Evolutionary conservation across 1,140 invertebrate species (phyloP).

Genomic region (Drosophila persimilis): DNA sequence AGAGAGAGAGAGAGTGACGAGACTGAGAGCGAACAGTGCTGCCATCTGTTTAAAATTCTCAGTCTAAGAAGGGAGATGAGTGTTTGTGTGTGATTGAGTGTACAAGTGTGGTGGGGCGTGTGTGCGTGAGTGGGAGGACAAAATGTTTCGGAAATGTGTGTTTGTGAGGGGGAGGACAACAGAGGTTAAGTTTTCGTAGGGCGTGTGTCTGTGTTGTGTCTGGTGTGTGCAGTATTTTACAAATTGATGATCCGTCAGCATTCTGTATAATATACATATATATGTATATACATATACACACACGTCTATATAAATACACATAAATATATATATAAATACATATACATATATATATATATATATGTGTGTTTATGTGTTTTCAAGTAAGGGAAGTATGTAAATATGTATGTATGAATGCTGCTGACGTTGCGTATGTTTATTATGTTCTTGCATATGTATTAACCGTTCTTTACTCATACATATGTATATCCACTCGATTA

Average conservation of each 20-base stretch:
- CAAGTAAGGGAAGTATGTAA: constrained; percentile 1
- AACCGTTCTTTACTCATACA: neutral
- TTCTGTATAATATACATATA: no score
- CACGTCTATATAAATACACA: no score
- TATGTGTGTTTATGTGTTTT: neutral
- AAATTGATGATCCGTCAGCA: constrained; percentile 11
- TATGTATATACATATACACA: no score
- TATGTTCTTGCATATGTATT: constrained; percentile 8
- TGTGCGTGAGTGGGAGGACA: no score
- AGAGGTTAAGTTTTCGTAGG: neutral
- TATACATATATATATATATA: no score
- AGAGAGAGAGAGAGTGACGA: constrained; percentile 2
- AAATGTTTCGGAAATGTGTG: neutral
- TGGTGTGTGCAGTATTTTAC: constrained; percentile 26
- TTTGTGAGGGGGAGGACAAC: neutral
- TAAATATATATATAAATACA: no score
- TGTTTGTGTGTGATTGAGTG: no score
- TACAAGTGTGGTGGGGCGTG: no score
- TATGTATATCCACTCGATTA: constrained; percentile 6
- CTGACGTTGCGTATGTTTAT: constrained; percentile 16
- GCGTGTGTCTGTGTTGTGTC: constrained; percentile 5
- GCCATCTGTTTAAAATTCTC: no score
- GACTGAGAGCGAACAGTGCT: no score
- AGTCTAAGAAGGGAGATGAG: no score
- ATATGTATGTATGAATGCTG: neutral